Base-by-base conservation (phyloP, 2,888 invertebrate species). In the Pycnomerus fuliginosus region DNA sequence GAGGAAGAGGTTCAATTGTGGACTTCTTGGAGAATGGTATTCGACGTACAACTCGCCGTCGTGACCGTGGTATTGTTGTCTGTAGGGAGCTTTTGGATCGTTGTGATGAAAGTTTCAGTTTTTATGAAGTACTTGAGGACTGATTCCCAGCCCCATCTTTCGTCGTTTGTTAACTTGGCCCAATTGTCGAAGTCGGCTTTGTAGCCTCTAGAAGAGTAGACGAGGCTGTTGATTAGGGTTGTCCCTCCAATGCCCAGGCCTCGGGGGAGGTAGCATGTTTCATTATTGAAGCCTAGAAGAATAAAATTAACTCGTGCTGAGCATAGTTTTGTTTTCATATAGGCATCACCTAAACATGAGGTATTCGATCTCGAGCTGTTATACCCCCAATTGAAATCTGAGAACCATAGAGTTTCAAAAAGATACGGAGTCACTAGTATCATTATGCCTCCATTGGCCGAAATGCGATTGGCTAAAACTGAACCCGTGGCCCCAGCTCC, bases 401-500 rank as follows among this genome's bases (percentile, higher is more conserved):
- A 77, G 50, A 77, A 67, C 53, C 80, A 79, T 24, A 80, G 73
- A 44, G 73, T 72, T 12, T 75, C 71, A 5, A 76, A 76, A 1
- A 78, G 48, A 1, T 73, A 65, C 0, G 81, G 80, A 2, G 80
- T 70, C n/a, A 40, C 79, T 77, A 7, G 75, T 74, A 2, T 76
- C 34, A 1, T 80, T 59, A 10, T 71, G 74, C 44, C 80, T 77
- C n/a, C 72, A 69, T 14, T 67, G 68, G 1, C 82, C 82, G 83
- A 77, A 0, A 88, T 72, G 1, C 88, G 76, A 54, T 84, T 80
- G 0, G 87, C 87, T 3, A 88, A 59, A 0, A 81, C 83, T 0
- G 85, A 80, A 1, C 88, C 88, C 0, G 83, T 81, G 0, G 85
- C 80, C 0, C 87, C 86, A 0, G 83, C 83, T 0, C 87, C 86